phyloP scores from a whole-genome alignment of 1,140 invertebrate genomes.

The Neodiprion fabricii region DNA sequence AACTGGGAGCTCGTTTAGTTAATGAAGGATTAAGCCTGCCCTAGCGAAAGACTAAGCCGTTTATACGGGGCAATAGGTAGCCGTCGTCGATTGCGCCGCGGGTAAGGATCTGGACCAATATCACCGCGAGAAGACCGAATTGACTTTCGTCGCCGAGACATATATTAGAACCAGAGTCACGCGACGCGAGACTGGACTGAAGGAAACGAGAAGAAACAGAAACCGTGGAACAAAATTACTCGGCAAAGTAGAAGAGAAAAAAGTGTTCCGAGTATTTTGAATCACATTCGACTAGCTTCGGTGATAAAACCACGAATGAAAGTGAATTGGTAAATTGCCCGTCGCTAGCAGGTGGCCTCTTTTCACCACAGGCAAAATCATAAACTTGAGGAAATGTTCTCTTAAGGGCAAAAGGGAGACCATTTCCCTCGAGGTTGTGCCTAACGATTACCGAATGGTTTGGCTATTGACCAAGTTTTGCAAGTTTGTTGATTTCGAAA shows the following conservation, averaged over 20 bases:
- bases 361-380: too few species aligned
- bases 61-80: background rate
- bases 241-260: background rate
- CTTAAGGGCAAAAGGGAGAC: too few species aligned
- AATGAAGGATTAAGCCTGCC: slow-evolving; percentile 1
- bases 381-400: too few species aligned
- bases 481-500: too few species aligned
- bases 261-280: background rate
- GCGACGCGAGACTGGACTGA: background rate
- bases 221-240: too few species aligned
- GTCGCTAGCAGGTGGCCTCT: background rate
- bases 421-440: too few species aligned
- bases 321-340: background rate
- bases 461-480: too few species aligned
- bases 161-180: background rate
- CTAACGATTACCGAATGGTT: too few species aligned
- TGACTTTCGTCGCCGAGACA: background rate
- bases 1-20: slow-evolving; percentile 10
- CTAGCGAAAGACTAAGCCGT: slow-evolving; percentile 5
- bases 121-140: background rate
- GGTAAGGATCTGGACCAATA: background rate
- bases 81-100: background rate
- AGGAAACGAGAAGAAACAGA: background rate
- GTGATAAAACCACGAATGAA: background rate
- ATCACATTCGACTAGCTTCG: too few species aligned